Evolutionary conservation across 2,888 invertebrate species (phyloP).

Genomic region (Euproctis similis): DNA sequence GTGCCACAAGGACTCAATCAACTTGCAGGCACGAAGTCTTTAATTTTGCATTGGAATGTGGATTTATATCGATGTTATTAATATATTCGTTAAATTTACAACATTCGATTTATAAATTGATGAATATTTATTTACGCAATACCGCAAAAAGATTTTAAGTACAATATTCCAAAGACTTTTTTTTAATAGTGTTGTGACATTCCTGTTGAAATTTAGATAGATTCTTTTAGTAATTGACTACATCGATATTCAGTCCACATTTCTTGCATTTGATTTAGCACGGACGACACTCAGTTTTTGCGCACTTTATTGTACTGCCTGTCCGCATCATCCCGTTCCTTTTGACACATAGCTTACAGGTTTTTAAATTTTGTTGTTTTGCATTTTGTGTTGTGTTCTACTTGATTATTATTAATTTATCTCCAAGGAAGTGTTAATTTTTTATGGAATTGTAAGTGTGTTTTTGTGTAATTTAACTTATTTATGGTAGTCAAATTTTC

Average conservation of each 20-base stretch:
- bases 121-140: neutral
- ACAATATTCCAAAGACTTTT: constrained; percentile 1
- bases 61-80: constrained; percentile 32
- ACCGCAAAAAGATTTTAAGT: neutral
- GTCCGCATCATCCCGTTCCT: constrained; percentile 46
- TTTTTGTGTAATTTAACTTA: too few relatives aligned
- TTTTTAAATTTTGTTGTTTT: constrained; percentile 38
- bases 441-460: constrained; percentile 14
- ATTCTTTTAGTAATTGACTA: constrained; percentile 30
- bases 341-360: constrained; percentile 51
- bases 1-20: constrained; percentile 88
- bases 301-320: constrained; percentile 60
- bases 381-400: constrained; percentile 37
- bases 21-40: constrained; percentile 78
- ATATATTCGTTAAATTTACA: constrained; percentile 25
- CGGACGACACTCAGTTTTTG: constrained; percentile 51
- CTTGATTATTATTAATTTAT: constrained; percentile 23
- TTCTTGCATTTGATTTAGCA: constrained; percentile 47
- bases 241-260: constrained; percentile 57
- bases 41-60: constrained; percentile 51
- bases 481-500: too few relatives aligned
- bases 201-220: constrained; percentile 29
- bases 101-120: too few relatives aligned
- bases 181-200: constrained; percentile 11
- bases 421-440: constrained; percentile 22